These are phyloP conservation scores for Hassar affinis DNA, from an alignment of 2,113 vertebrate species.

Conservation along the genomic window DNA sequence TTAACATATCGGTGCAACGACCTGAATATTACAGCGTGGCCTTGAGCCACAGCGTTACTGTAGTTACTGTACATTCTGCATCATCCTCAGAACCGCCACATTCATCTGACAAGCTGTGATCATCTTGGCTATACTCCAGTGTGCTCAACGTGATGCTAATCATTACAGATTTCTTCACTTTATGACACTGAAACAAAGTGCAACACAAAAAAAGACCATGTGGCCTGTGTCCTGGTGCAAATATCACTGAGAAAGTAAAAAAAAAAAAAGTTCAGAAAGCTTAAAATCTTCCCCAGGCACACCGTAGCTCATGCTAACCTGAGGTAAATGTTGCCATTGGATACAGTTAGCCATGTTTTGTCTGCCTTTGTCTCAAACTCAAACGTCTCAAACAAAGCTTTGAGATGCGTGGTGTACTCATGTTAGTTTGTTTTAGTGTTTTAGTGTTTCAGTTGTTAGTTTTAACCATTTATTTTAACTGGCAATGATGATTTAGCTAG, in stretches of 20 bases:
- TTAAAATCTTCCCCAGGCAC: neutral
- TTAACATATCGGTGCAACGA: conserved; percentile 31
- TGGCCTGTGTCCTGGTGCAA: neutral
- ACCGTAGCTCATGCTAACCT: neutral
- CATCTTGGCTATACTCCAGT: neutral
- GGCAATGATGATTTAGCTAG: neutral
- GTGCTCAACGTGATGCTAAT: neutral
- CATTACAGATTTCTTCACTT: neutral
- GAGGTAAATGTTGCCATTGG: conserved; percentile 7
- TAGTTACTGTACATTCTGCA: conserved; percentile 37
- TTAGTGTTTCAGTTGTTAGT: too few relatives aligned
- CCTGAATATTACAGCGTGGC: conserved; percentile 40
- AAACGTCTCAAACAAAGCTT: neutral
- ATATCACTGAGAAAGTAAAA: neutral
- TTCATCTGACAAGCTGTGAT: neutral
- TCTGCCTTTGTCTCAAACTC: neutral
- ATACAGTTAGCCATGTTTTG: neutral
- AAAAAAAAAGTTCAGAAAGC: neutral
- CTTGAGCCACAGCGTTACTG: neutral
- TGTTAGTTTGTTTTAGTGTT: too few relatives aligned
- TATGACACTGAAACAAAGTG: conserved; percentile 9
- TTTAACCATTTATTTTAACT: neutral
- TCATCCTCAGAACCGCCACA: neutral
- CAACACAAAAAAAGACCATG: neutral
- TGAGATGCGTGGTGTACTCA: neutral